Evolutionary conservation across 2,113 vertebrate species (phyloP).

Genomic region (Zosterops hypoxanthus): DNA sequence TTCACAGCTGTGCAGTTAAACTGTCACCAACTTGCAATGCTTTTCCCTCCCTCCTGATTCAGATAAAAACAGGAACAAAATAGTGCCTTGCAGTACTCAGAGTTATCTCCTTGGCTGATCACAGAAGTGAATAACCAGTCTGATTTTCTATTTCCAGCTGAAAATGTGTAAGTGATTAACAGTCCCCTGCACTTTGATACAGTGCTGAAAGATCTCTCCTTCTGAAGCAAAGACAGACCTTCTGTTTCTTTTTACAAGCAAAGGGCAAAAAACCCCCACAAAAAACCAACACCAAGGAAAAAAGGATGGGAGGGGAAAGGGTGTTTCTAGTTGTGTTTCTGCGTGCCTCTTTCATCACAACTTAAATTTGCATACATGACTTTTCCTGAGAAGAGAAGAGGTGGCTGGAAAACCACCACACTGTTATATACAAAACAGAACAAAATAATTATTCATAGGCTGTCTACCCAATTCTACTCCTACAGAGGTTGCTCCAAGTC

Average conservation of each 20-base stretch:
- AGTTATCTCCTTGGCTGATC: neutral
- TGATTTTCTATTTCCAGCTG: neutral
- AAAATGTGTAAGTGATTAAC: neutral
- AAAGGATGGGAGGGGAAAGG: neutral
- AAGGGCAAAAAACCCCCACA: neutral
- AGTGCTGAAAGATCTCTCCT: neutral
- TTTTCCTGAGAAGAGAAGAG: neutral
- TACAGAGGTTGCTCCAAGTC: neutral
- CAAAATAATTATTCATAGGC: neutral
- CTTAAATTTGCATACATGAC: neutral
- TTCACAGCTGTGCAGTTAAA: neutral
- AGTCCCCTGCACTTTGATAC: neutral
- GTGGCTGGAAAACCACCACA: neutral
- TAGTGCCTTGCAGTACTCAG: neutral
- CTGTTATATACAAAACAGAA: neutral
- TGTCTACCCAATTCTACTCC: neutral
- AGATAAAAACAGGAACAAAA: neutral
- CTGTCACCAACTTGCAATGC: neutral
- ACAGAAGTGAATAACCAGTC: neutral
- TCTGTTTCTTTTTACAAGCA: neutral
- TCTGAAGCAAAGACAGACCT: neutral
- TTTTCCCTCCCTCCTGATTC: neutral
- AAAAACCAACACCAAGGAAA: neutral
- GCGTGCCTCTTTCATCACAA: neutral
- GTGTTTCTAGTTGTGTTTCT: neutral